Evolutionary conservation across 2,113 vertebrate species (phyloP).

Genomic region (Forbesichthys agassizii): DNA sequence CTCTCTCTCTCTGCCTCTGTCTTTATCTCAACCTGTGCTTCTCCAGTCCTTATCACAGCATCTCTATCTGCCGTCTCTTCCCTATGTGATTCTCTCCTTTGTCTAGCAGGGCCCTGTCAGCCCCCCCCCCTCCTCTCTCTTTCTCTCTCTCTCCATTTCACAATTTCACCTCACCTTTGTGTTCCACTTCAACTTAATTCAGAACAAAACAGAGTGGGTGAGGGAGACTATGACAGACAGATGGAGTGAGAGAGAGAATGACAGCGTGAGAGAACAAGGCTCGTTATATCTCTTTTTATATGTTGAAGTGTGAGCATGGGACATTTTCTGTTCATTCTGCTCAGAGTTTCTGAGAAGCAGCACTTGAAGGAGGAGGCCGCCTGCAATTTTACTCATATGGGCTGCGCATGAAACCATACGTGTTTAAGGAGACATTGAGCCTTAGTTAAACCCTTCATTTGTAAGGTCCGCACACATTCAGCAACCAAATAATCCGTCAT

Average conservation of each 20-base stretch:
- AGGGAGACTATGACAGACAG: slow-evolving; percentile 10
- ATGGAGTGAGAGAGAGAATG: slow-evolving; percentile 16
- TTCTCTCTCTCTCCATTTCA: slow-evolving; percentile 44
- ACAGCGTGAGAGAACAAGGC: not conserved
- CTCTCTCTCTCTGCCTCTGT: slow-evolving; percentile 52
- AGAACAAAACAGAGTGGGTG: slow-evolving; percentile 50
- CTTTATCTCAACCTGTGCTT: slow-evolving; percentile 64
- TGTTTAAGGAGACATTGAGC: too few relatives aligned
- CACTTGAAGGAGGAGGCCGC: not conserved
- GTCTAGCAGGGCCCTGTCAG: not conserved
- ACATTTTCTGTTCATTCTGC: not conserved
- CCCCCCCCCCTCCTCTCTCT: not conserved
- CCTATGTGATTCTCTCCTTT: slow-evolving; percentile 35
- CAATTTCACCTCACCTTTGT: slow-evolving; percentile 62
- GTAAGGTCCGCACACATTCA: too few relatives aligned
- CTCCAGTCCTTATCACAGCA: slow-evolving; percentile 65
- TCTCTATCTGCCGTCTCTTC: slow-evolving; percentile 44
- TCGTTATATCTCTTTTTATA: not conserved
- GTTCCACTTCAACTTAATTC: slow-evolving; percentile 66
- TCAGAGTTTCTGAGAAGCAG: not conserved
- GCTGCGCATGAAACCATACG: too few relatives aligned
- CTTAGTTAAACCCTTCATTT: too few relatives aligned
- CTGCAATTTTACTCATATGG: not conserved
- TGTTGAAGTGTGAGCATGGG: not conserved
- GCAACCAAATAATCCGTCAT: too few relatives aligned